A percentile compares a stretch with the other conserved stretches of the same genome.
Evolutionary conservation across 2,113 vertebrate genomes (phyloP).

Genomic region (Probosciger aterrimus): DNA sequence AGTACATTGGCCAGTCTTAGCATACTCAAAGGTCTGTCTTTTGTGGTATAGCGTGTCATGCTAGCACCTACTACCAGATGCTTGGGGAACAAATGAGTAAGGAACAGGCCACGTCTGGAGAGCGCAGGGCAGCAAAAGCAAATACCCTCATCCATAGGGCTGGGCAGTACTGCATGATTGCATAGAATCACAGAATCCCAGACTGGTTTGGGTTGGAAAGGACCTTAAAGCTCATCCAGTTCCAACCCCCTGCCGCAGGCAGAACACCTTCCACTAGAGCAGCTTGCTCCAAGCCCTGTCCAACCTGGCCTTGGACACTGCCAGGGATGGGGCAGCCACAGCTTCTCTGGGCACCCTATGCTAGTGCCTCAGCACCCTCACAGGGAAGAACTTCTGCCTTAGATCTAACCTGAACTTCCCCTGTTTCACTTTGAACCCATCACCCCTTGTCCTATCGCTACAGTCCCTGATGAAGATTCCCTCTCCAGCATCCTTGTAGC

Average conservation of each 20-base stretch:
- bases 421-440: too few species aligned
- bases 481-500: neutral
- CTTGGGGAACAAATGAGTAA: rapidly evolving
- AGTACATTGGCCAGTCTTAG: neutral
- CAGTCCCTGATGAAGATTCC: too few species aligned
- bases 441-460: too few species aligned
- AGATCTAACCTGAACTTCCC: too few species aligned
- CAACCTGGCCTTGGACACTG: too few species aligned
- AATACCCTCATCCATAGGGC: neutral
- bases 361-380: too few species aligned
- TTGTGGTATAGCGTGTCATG: neutral
- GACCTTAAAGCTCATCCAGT: neutral
- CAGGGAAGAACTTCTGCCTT: too few species aligned
- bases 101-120: neutral
- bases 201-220: neutral
- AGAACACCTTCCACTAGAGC: neutral
- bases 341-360: too few species aligned
- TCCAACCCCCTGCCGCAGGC: neutral
- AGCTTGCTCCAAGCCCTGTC: neutral
- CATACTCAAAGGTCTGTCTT: neutral
- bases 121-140: neutral
- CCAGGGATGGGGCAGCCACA: too few species aligned
- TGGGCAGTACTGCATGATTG: neutral
- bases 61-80: neutral
- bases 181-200: neutral